Conservation (phyloP, 2,797 vertebrate species). For the Macrochelys suwanniensis region DNA sequence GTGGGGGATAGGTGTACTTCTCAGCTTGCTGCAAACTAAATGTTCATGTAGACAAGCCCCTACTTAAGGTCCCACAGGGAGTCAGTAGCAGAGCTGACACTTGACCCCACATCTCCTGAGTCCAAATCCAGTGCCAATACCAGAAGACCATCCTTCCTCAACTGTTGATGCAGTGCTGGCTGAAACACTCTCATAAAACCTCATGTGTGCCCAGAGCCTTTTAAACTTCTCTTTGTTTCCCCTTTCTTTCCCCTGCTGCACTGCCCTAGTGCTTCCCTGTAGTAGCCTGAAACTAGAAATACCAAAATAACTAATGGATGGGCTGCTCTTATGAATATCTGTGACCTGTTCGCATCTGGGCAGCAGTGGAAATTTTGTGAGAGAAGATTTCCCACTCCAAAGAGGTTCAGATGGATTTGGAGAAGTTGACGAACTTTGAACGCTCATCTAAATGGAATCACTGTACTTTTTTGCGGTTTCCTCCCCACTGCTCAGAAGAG, state of each 20-base stretch:
- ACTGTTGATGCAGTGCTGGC: not conserved
- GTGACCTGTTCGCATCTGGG: not conserved
- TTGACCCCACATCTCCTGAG: not conserved
- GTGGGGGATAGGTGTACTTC: not conserved
- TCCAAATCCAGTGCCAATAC: not conserved
- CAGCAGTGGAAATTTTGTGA: not conserved
- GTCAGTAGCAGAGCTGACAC: not conserved
- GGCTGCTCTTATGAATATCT: not conserved
- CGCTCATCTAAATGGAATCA: constrained; percentile 50
- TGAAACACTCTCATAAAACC: not conserved
- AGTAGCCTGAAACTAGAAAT: not conserved
- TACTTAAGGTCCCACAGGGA: not conserved
- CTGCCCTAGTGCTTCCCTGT: not conserved
- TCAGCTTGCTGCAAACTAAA: not conserved
- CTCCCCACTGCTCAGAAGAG: constrained; percentile 32
- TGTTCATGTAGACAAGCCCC: not conserved
- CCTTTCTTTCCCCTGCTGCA: not conserved
- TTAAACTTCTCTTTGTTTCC: not conserved
- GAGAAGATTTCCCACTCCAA: not conserved
- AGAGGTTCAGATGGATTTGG: not conserved
- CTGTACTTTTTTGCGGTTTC: constrained; percentile 39
- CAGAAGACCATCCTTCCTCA: not conserved
- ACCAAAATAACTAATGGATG: not conserved
- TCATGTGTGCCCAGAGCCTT: too few species aligned
- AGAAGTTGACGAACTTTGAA: constrained; percentile 14